Evolutionary conservation across 2,797 vertebrate genomes (phyloP), one percentile per base, ranked within the genome.

Genomic region (Yasuhikotakia modesta): DNA sequence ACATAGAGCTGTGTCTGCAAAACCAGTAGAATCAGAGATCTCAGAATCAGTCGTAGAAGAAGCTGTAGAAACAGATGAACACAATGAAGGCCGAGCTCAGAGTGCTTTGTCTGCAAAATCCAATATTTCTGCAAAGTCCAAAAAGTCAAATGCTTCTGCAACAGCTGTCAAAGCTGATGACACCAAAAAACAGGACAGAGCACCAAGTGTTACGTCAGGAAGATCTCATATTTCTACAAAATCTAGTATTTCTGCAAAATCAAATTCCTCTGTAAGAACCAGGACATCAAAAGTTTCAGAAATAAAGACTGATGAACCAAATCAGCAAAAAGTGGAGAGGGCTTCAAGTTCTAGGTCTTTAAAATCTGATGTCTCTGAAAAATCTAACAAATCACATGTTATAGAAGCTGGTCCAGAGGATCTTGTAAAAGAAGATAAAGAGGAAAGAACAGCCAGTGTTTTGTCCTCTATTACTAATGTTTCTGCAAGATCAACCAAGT

Each of bases 91-190:
- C n/a, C 32, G 61, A n/a, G 24, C 30, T 13, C 11, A 19, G 39
- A 80, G 66, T 71, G 82, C 43, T 80, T 45, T 35, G 58, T 83
- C 57, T 80, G 82, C 8, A 35, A 57, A 16, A 83, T 87, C 76
- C 73, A 86, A 48, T 82, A 63, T 11, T 1, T 79, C 35, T 8
- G 81, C 35, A 52, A 58, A 80, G 1, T 88, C 88, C 14, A 88
- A 85, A 4, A 84, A 83, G 60, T 77, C 78, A 52, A 60, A 68
- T 24, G 32, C 14, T 46, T 57, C 64, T 48, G 32, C 17, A n/a
- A n/a, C n/a, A 50, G 16, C 16, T 5, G 2, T 45, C 5, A 39
- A 68, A 11, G 19, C 7, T 21, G 39, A 68, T 27, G 53, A 66
- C 6, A 39, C 22, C n/a, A 66, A 79, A 57, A 64, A 48, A 8